phyloP scores from a whole-genome alignment of 2,888 invertebrate genomes.

The Ferrisia virgata region DNA sequence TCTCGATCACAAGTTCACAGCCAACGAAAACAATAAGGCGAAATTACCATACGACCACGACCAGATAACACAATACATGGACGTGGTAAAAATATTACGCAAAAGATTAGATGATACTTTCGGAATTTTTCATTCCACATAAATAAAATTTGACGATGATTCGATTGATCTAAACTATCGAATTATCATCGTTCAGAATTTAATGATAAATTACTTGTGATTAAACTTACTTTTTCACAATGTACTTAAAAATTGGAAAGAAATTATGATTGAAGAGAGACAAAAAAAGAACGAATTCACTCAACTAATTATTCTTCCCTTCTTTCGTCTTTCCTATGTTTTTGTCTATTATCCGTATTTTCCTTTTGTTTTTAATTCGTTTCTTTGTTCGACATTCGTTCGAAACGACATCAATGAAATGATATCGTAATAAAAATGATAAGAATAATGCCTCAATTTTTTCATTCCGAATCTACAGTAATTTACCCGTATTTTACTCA shows the following conservation, averaged over 20 bases:
- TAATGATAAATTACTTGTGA: neutral
- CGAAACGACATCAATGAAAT: too few relatives aligned
- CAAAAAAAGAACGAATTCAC: neutral
- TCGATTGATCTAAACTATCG: neutral
- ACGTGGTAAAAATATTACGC: neutral
- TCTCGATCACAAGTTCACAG: slow-evolving; percentile 25
- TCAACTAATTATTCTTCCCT: neutral
- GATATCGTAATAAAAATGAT: neutral
- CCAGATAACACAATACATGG: neutral
- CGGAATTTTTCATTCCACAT: neutral
- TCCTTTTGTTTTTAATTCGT: neutral
- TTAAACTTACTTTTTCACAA: neutral
- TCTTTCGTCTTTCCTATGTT: neutral
- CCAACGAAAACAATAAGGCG: slow-evolving; percentile 14
- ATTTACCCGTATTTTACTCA: neutral
- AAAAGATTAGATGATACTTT: neutral
- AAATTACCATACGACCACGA: slow-evolving; percentile 5
- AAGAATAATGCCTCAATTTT: neutral
- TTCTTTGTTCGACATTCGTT: too few relatives aligned
- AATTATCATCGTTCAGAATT: neutral
- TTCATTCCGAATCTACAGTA: neutral
- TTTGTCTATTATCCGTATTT: neutral
- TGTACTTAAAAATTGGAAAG: neutral
- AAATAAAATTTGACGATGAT: neutral
- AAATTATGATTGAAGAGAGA: neutral